Evolutionary conservation across 37 sponge, comb jelly and placozoan species (phyloP), one percentile per base, ranked within the genome.

Genomic region (Beroe ovata): DNA sequence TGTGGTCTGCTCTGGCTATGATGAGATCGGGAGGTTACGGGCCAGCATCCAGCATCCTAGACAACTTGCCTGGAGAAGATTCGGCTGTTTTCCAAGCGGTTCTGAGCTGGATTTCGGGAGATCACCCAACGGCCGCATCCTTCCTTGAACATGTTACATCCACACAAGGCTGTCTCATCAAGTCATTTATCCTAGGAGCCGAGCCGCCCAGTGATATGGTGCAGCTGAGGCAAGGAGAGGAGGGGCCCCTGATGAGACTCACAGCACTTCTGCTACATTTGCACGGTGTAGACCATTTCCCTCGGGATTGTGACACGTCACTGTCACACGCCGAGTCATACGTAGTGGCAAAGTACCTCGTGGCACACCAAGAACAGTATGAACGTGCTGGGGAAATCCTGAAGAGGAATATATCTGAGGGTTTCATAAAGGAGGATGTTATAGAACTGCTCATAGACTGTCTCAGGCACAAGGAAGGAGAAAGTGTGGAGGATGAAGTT

Each of bases 71-170:
- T 39, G 84, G 54, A 0, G 19, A 77, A 6, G 69, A 66, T 33
- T 42, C 33, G n/a, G 47, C 47, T 0, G 84, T 77, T 6, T 77
- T 77, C 84, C 84, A 77, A 35, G 84, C 84, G 4, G 84, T 77
- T 8, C 54, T 77, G 23, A 21, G 54, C n/a, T 77, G 84, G 84
- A 2, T 77, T 3, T 77, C 84, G 21, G 3, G 22, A 42, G 84
- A 77, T 40, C 35, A n/a, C 14, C 18, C 18, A n/a, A 21, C 84
- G 0, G 38, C 38, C 26, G 4, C 42, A 4, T 40, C 41, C 8
- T 40, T 36, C 84, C 54, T 77, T 33, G 35, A 26, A 30, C 25
- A 26, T 37, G 2, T 37, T 30, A 66, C 2, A 4, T 33, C 35
- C 34, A 30, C 25, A 8, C 8, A 2, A 25, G 33, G 36, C 1